phyloP scores from a whole-genome alignment of 1,140 invertebrate species.

The Ptiloglossa arizonensis region DNA sequence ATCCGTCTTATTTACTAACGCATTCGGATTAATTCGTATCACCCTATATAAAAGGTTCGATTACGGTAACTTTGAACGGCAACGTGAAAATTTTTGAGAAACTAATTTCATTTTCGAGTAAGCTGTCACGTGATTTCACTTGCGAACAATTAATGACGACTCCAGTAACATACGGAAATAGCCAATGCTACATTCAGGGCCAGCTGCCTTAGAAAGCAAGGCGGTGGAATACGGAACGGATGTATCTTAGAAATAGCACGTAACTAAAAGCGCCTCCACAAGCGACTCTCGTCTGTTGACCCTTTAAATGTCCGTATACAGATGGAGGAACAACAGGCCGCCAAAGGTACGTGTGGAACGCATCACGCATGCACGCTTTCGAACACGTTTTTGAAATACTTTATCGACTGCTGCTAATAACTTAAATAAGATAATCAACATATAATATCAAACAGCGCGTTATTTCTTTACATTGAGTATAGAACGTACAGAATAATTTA shows the following conservation, averaged over 20 bases:
- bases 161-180: constrained; percentile 31
- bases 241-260: constrained; percentile 47
- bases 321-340: constrained; percentile 2
- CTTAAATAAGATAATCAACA: neutral
- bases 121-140: neutral
- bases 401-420: neutral
- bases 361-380: neutral
- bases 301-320: constrained; percentile 43
- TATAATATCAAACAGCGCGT: neutral
- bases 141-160: neutral
- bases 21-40: neutral
- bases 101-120: neutral
- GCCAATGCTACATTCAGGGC: constrained; percentile 30
- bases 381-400: neutral
- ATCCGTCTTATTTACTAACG: neutral
- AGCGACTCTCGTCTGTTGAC: constrained; percentile 49
- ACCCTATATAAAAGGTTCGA: neutral
- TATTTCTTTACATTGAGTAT: too few relatives aligned
- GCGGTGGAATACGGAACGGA: neutral
- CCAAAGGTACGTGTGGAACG: neutral
- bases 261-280: constrained; percentile 40
- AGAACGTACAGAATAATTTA: neutral
- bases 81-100: neutral
- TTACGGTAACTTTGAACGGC: neutral
- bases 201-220: constrained; percentile 30